Evolutionary conservation across 2,113 vertebrate genomes (phyloP), one percentile per base, ranked within the genome.

Genomic region (Paramormyrops kingsleyae): DNA sequence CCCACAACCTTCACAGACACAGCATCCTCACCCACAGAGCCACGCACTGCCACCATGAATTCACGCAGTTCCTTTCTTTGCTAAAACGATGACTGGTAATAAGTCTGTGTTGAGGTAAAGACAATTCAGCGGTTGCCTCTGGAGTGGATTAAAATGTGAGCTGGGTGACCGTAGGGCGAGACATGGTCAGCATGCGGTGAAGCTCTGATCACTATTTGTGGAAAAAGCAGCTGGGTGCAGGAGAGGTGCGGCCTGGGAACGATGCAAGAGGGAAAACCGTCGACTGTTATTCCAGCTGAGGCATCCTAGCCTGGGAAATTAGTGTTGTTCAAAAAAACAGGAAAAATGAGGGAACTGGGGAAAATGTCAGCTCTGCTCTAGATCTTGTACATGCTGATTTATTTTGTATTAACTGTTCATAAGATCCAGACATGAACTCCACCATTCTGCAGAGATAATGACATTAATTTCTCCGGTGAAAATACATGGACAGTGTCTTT

Each of bases 211-310:
- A 89, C 88, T 91, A 84, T 92, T 91, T 93, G 84, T 90, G 89
- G 87, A 91, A 85, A 52, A 90, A 80, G 83, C 50, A 62, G 92
- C 47, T 47, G 87, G 91, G 94, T 91, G 91, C 92, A 90, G 90
- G 89, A 59, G 89, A 91, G 89, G 92, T 15, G 24, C 42, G 84
- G 84, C 89, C 91, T 94, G 94, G 94, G 93, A 96, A 95, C 94
- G 92, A 91, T 89, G 92, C 90, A 86, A 94, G 92, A 90, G 56
- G 92, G 39, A n/a, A 93, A 93, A 94, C 92, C 92, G 93, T 92
- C 92, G 42, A 93, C 92, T 96, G 95, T 96, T 96, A 94, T 95
- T 95, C 92, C 95, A 96, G 95, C 95, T 96, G 96, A 93, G 93
- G 93, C 62, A 31, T 90, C 90, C 92, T 89, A 93, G 93, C 94